Conservation (phyloP, 2,113 vertebrate species). For the Danionella cerebrum region DNA sequence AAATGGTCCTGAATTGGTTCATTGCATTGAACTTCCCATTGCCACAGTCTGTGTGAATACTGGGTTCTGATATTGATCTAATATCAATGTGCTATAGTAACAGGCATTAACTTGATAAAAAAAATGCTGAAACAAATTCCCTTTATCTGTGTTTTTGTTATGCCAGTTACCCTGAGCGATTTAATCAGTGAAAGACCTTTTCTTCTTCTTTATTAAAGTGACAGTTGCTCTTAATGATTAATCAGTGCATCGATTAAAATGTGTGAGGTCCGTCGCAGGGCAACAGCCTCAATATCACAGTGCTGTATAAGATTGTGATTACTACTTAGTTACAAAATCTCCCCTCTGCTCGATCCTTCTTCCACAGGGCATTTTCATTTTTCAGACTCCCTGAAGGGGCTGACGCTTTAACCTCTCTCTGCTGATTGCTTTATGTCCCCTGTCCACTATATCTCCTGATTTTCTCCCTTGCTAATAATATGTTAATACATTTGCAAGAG, state of each 20-base stretch:
- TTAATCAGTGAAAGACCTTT: not conserved
- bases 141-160: too few relatives aligned
- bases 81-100: too few relatives aligned
- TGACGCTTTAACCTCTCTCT: conserved; percentile 2
- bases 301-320: conserved; percentile 10
- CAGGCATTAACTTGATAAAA: too few relatives aligned
- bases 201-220: not conserved
- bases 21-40: too few relatives aligned
- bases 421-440: conserved; percentile 2
- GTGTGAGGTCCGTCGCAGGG: not conserved
- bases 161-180: not conserved
- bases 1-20: too few relatives aligned
- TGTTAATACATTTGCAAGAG: not conserved
- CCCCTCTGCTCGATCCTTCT: not conserved
- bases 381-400: not conserved
- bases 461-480: not conserved
- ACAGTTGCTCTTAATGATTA: not conserved
- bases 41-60: too few relatives aligned
- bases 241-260: not conserved
- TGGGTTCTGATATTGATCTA: too few relatives aligned
- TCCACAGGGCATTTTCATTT: conserved; percentile 4
- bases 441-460: not conserved
- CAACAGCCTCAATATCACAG: not conserved
- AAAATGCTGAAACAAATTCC: too few relatives aligned
- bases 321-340: not conserved